Evolutionary conservation across 2,888 invertebrate genomes (phyloP).

Genomic region (Cantharis flavilabris): DNA sequence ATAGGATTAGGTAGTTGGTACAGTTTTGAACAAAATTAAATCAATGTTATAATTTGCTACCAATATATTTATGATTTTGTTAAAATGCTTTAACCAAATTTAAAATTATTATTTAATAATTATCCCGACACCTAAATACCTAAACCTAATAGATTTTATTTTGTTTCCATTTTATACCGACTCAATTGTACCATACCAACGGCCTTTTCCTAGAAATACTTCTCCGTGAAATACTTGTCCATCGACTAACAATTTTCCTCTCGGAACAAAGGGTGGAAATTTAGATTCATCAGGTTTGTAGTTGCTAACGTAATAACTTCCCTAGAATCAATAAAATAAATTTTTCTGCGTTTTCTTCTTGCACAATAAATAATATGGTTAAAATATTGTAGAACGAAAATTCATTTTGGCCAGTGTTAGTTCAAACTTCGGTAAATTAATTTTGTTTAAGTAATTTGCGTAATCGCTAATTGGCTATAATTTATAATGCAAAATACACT

Average conservation of each 20-base stretch:
- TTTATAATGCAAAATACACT: background rate
- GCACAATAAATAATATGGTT: background rate
- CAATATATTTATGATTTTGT: background rate
- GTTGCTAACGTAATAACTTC: conserved; percentile 13
- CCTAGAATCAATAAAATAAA: conserved; percentile 6
- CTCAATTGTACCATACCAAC: conserved; percentile 8
- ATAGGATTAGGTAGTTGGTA: background rate
- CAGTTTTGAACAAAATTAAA: background rate
- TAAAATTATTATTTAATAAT: background rate
- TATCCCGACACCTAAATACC: background rate
- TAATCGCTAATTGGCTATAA: background rate
- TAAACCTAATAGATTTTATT: background rate
- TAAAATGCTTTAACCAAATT: background rate
- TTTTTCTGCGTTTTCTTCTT: background rate
- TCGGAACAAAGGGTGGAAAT: conserved; percentile 10
- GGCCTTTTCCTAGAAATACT: conserved; percentile 1
- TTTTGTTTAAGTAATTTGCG: background rate
- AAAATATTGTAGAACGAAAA: background rate
- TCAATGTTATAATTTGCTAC: background rate
- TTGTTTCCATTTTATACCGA: background rate
- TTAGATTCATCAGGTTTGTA: conserved; percentile 14
- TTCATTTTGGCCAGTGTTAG: background rate
- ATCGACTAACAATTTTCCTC: conserved; percentile 12
- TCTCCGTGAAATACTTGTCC: conserved; percentile 5
- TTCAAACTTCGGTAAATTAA: background rate